Conservation (phyloP, 2,888 invertebrate genomes). For the Lepidochitona cinerea region DNA sequence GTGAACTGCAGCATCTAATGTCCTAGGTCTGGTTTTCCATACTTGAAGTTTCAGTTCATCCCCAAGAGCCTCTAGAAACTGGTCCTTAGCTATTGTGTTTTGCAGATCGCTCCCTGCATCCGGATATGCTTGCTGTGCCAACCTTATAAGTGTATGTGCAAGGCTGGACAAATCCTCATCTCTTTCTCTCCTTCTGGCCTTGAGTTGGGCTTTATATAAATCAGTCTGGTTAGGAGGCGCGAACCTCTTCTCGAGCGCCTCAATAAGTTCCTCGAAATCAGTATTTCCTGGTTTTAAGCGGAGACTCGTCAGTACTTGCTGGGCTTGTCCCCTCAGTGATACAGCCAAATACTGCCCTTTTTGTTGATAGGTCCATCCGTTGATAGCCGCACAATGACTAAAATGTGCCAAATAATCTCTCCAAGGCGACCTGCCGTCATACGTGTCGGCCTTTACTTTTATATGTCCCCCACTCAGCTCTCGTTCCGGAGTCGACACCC, state of each 20-base stretch:
- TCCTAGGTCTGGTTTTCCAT: no score
- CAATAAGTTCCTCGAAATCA: neutral
- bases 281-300: neutral
- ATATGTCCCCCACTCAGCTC: no score
- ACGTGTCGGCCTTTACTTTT: conserved; percentile 17
- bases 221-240: conserved; percentile 15
- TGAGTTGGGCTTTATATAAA: conserved; percentile 14
- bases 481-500: no score
- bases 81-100: no score
- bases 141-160: neutral
- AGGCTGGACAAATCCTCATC: neutral
- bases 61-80: no score
- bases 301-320: conserved; percentile 2
- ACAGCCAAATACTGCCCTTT: conserved; percentile 18
- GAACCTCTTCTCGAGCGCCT: conserved; percentile 14
- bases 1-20: no score
- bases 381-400: conserved; percentile 12
- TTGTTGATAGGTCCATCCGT: conserved; percentile 11
- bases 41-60: no score
- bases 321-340: conserved; percentile 15
- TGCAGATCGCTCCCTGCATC: neutral
- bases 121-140: neutral
- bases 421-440: conserved; percentile 19
- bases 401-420: conserved; percentile 23
- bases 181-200: conserved; percentile 8